Evolutionary conservation across 2,888 invertebrate species (phyloP).

Genomic region (Xestia ashworthii): DNA sequence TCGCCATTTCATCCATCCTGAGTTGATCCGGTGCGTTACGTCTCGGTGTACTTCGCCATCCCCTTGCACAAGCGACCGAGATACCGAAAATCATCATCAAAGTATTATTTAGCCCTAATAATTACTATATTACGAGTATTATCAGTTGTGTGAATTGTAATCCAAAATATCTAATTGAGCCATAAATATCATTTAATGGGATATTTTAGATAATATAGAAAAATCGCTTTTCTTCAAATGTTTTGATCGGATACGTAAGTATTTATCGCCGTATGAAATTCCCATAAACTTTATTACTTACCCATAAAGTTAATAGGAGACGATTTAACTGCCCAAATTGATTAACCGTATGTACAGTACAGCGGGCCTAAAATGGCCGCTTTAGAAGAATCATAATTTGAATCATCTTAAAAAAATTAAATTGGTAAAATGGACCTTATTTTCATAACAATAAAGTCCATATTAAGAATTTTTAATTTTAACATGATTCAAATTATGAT

Average conservation of each 20-base stretch:
- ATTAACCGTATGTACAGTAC: not conserved
- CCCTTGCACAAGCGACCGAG: too few species aligned
- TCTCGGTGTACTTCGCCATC: too few species aligned
- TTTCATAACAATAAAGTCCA: too few species aligned
- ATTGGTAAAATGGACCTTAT: too few species aligned
- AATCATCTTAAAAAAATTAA: too few species aligned
- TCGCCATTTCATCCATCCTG: too few species aligned
- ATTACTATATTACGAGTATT: not conserved
- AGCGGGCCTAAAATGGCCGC: too few species aligned
- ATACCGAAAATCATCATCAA: too few species aligned
- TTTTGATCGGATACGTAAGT: not conserved
- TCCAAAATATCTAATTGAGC: not conserved
- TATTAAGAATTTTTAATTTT: too few species aligned
- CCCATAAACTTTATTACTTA: not conserved
- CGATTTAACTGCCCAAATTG: not conserved
- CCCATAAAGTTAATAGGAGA: not conserved
- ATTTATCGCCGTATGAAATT: not conserved
- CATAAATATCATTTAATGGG: not conserved
- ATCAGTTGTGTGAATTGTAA: not conserved
- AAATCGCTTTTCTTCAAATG: not conserved
- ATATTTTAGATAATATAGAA: not conserved
- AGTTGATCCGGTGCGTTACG: too few species aligned
- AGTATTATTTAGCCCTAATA: not conserved
- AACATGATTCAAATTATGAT: too few species aligned
- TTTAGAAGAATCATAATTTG: too few species aligned